These are phyloP conservation scores for Agrilus cyanescens DNA, from an alignment of 2,888 invertebrate genomes.

Conservation along the genomic window DNA sequence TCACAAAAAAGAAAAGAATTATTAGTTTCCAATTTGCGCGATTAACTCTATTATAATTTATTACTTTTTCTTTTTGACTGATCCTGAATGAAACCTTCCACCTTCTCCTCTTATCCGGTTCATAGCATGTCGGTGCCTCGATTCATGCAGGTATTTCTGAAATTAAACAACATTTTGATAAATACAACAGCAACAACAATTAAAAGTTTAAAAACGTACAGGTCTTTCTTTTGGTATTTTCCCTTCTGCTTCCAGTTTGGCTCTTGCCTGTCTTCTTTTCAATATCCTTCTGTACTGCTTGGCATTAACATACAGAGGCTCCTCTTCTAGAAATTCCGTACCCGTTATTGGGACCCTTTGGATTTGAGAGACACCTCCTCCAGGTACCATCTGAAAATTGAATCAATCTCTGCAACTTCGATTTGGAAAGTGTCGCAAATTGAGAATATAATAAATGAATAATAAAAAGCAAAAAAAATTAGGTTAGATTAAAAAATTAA, in stretches of 20 bases:
- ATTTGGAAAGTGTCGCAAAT: constrained; percentile 4
- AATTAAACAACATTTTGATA: constrained; percentile 20
- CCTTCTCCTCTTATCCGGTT: constrained; percentile 94
- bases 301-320: constrained; percentile 95
- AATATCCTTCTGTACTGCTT: constrained; percentile 95
- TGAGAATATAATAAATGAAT: constrained; percentile 7
- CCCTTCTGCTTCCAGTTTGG: constrained; percentile 87
- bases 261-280: constrained; percentile 86
- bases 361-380: constrained; percentile 38
- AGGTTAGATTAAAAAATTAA: not conserved
- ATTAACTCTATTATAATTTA: constrained; percentile 1
- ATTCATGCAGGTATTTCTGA: constrained; percentile 98
- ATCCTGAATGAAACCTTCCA: constrained; percentile 82
- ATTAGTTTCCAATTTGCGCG: not conserved
- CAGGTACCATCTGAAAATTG: constrained; percentile 42
- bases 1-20: not conserved
- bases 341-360: constrained; percentile 49
- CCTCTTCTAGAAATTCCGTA: constrained; percentile 70
- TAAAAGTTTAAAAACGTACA: constrained; percentile 38
- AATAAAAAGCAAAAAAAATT: constrained; percentile 4
- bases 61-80: constrained; percentile 30
- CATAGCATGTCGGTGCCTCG: constrained; percentile 94
- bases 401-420: constrained; percentile 5
- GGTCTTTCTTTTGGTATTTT: constrained; percentile 95
- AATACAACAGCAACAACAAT: not conserved